Conservation (phyloP, 2,888 invertebrate species). For the Chrysotoxum bicinctum region DNA sequence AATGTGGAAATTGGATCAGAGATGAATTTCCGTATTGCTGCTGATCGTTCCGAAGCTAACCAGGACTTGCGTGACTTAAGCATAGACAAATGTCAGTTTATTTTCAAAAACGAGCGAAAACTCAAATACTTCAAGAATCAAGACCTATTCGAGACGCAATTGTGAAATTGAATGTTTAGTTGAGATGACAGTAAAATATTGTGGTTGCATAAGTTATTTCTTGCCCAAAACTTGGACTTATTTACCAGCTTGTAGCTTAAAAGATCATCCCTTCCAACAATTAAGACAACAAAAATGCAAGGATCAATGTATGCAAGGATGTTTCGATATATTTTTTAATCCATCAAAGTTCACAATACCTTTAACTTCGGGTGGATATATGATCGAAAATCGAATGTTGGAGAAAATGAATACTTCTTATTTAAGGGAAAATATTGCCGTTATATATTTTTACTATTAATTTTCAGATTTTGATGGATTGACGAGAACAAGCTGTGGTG, state of each 20-base stretch:
- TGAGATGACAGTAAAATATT: slow-evolving; percentile 55
- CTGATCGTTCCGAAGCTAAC: slow-evolving; percentile 86
- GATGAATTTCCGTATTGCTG: slow-evolving; percentile 85
- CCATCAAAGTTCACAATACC: slow-evolving; percentile 5
- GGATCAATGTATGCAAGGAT: neutral
- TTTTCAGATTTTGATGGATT: neutral
- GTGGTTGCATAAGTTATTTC: slow-evolving; percentile 77
- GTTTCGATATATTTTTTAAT: slow-evolving; percentile 6
- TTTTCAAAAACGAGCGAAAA: slow-evolving; percentile 87
- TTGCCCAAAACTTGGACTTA: slow-evolving; percentile 84
- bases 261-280: slow-evolving; percentile 85
- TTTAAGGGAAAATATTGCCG: slow-evolving; percentile 5
- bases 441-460: slow-evolving; percentile 8
- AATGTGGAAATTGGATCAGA: slow-evolving; percentile 87
- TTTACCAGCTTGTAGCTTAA: slow-evolving; percentile 87
- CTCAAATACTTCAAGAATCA: slow-evolving; percentile 86
- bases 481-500: neutral
- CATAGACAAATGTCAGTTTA: slow-evolving; percentile 86
- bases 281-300: neutral
- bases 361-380: neutral
- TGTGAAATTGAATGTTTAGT: slow-evolving; percentile 13
- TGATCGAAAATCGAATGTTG: neutral
- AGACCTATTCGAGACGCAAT: slow-evolving; percentile 74
- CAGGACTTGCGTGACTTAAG: slow-evolving; percentile 84
- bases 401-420: neutral